phyloP scores from a whole-genome alignment of 2,888 invertebrate genomes.

The Calliphora vomitoria region DNA sequence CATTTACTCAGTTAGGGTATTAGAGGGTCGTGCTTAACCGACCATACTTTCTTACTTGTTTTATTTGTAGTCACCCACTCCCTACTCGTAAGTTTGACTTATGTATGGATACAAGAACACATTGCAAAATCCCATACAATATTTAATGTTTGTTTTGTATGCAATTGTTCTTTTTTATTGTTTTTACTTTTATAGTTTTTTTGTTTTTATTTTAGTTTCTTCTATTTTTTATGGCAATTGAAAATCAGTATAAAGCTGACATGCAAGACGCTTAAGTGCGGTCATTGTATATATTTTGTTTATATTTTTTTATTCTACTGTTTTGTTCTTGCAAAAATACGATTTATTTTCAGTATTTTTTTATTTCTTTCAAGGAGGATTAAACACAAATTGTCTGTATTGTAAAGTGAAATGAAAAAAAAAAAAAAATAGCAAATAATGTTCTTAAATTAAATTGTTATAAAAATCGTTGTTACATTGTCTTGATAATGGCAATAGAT shows the following conservation, averaged over 20 bases:
- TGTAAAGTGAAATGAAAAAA: slow-evolving; percentile 11
- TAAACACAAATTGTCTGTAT: slow-evolving; percentile 58
- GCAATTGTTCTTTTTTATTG: slow-evolving; percentile 44
- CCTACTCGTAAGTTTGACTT: slow-evolving; percentile 29
- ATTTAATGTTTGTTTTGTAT: slow-evolving; percentile 55
- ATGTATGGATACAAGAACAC: slow-evolving; percentile 40
- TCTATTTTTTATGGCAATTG: slow-evolving; percentile 54
- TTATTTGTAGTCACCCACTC: slow-evolving; percentile 60
- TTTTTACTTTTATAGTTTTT: slow-evolving; percentile 34
- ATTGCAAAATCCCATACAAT: slow-evolving; percentile 41
- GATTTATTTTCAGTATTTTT: slow-evolving; percentile 54
- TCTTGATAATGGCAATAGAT: slow-evolving; percentile 35
- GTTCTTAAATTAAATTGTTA: slow-evolving; percentile 59
- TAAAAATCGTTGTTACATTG: slow-evolving; percentile 62
- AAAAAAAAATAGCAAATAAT: slow-evolving; percentile 24
- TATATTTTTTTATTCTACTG: slow-evolving; percentile 26
- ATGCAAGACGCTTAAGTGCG: slow-evolving; percentile 71
- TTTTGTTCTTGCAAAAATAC: slow-evolving; percentile 44
- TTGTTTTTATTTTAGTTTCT: slow-evolving; percentile 30
- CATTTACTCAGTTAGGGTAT: too few relatives aligned
- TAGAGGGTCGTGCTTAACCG: too few relatives aligned
- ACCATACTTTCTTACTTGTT: too few relatives aligned
- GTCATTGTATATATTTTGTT: slow-evolving; percentile 50
- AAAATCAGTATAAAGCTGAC: slow-evolving; percentile 71
- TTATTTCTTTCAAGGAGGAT: slow-evolving; percentile 44